These are phyloP conservation scores for Elephantulus edwardii DNA, from an alignment of 2,113 vertebrate genomes.

Conservation along the genomic window DNA sequence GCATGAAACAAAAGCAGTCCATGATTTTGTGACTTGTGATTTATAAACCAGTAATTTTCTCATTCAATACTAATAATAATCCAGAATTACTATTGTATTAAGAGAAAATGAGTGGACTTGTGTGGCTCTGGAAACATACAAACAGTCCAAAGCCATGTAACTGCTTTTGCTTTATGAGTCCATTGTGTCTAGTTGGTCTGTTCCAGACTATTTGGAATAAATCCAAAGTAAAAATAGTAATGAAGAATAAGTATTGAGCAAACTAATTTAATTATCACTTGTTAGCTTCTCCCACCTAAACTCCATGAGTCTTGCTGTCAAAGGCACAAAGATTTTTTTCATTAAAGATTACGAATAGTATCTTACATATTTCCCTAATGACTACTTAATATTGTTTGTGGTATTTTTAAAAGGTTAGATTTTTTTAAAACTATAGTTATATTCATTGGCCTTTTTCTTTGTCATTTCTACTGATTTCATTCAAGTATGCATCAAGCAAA, in stretches of 20 bases:
- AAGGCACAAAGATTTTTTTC: not conserved
- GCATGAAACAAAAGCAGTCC: not conserved
- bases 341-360: not conserved
- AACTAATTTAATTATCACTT: conserved; percentile 39
- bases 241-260: not conserved
- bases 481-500: not conserved
- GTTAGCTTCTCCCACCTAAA: not conserved
- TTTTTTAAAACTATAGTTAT: not conserved
- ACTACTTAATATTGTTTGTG: not conserved
- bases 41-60: conserved; percentile 43
- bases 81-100: conserved; percentile 24
- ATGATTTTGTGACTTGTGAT: conserved; percentile 1
- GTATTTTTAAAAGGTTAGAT: not conserved
- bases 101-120: not conserved
- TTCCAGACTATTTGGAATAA: not conserved
- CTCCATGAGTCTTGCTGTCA: not conserved
- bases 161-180: not conserved
- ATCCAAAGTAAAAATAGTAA: not conserved
- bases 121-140: not conserved
- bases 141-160: conserved; percentile 10
- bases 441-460: not conserved
- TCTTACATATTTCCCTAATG: not conserved
- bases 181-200: not conserved
- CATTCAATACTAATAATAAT: conserved; percentile 52
- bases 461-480: conserved; percentile 10